Evolutionary conservation across 2,113 vertebrate species (phyloP).

Genomic region (Empidonax traillii): DNA sequence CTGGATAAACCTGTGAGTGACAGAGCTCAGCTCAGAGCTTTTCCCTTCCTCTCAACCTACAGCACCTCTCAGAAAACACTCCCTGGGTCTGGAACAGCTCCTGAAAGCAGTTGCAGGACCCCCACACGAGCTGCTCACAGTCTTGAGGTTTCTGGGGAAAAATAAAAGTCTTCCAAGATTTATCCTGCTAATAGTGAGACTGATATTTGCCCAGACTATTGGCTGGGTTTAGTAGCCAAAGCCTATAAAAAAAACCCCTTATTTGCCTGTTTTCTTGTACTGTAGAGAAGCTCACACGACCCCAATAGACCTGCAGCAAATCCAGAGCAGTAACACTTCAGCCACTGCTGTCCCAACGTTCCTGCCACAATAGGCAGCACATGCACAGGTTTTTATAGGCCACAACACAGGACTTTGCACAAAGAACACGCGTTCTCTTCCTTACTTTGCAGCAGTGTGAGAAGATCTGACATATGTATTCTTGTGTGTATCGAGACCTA

Average conservation of each 20-base stretch:
- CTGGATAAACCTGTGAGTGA: background rate
- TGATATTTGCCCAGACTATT: background rate
- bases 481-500: constrained; percentile 91
- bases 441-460: constrained; percentile 99
- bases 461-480: constrained; percentile 99
- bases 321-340: background rate
- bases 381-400: background rate
- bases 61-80: background rate
- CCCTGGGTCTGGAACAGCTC: background rate
- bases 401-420: background rate
- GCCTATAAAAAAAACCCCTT: background rate
- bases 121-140: background rate
- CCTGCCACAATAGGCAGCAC: background rate
- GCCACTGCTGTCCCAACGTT: background rate
- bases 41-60: background rate
- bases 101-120: background rate
- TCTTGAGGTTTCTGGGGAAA: background rate
- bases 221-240: background rate
- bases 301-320: background rate
- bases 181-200: background rate
- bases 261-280: background rate
- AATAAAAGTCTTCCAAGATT: background rate
- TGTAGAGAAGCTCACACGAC: background rate
- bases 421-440: constrained; percentile 20
- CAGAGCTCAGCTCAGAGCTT: background rate